Base-by-base conservation (phyloP, 2,888 invertebrate genomes). In the Oscheius sp. region DNA sequence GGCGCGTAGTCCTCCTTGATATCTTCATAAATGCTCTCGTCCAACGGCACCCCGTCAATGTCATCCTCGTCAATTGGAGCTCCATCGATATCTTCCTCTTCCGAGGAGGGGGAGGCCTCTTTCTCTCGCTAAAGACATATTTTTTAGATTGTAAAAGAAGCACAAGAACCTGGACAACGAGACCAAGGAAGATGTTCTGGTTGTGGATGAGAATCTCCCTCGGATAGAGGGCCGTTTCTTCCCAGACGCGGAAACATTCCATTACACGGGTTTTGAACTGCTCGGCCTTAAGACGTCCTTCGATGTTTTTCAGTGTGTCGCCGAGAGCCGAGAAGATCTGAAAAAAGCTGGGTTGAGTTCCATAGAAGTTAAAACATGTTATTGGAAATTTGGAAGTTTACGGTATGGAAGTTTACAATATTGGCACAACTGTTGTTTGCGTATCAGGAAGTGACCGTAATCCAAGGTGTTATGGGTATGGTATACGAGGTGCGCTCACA, bases 191-290 rank as follows among this genome's bases (percentile, higher is more conserved):
- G 11, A 94, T 92, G 88, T 95, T 94, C 89, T 96, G 95, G 76
- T 96, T 91, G 88, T 93, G 93, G 78, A 94, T 93, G 78, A 99
- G 92, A 90, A 94, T 94, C 82, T 97, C 96, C 75, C 94, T 94
- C 0, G 97, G 94, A 91, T 98, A 99, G 77, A 99, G 93, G 21
- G 95, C 93, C 93, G 96, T 96, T 89, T 99, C 98, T 90, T 97
- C 96, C 97, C 99, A 98, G 1, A 96, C 95, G 88, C 73, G 60
- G 50, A 83, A 66, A 79, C 76, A 70, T 55, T 42, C 33, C 77
- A 83, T 79, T n/a, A 83, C 76, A 53, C 79, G 58, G 89, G 91
- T 90, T 89, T 96, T 95, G 90, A 96, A 96, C 50, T 96, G 96
- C 90, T 99, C 98, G n/a, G 96, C 96, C 91, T 95, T 95, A 72